Evolutionary conservation across 2,113 vertebrate species (phyloP), one percentile per base, ranked within the genome.

Genomic region (Hippocampus comes): DNA sequence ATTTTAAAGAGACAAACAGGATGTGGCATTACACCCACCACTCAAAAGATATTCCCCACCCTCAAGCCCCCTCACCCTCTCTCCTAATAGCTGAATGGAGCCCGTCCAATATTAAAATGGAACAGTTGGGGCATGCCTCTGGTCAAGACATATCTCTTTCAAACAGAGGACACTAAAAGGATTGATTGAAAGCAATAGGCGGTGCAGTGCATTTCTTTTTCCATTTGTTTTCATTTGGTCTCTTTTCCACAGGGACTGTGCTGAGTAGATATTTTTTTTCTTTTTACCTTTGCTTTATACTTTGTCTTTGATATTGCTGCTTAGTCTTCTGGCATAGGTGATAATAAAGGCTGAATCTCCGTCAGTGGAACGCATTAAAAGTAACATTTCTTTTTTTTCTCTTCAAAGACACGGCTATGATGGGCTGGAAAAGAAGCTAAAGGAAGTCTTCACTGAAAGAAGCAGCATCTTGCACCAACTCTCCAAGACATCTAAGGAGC

Each of bases 371-470:
- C 56, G 80, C 59, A 51, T 80, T 80, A 82, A 85, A 72, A 67
- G 63, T 72, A 75, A 87, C 72, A 67, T 43, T 75, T 34, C 3
- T 70, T 72, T 30, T 74, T 87, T 87, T 74, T 75, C 48, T 80
- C 67, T 87, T 90, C 64, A 92, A 92, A 97, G 96, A 93, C 94
- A 94, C 93, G 91, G 94, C 89, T 95, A 97, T 78, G 95, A 96
- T 87, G 95, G 94, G 55, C 91, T 99, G 89, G 95, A 97, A 89
- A 94, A 92, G 83, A 95, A 95, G 78, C 93, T 99, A 72, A 98
- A 95, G 84, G 94, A 96, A 89, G 94, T 97, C 70, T 98, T 98
- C 89, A 95, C 92, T 79, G 96, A 98, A 79, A 90, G 96, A 79
- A 97, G 93, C 85, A 95, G 87, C 80, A 95, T 97, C 73, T 93